Conservation (phyloP, 2,888 invertebrate species). For the Furcula furcula region DNA sequence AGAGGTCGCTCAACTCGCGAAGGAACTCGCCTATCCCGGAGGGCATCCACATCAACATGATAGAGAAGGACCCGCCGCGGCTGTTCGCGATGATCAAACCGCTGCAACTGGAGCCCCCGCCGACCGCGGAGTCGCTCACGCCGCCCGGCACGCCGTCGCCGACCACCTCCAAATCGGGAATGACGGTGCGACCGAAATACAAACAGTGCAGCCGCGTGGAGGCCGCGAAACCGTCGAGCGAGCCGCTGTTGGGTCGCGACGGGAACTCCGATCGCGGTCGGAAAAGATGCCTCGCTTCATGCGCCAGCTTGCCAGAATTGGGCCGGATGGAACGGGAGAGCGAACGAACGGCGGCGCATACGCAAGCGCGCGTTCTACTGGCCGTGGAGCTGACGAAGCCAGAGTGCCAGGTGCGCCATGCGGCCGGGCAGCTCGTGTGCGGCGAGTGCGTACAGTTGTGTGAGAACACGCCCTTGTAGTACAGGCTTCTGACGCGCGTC, state of each 20-base stretch:
- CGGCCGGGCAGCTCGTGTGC: conserved; percentile 45
- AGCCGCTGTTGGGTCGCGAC: conserved; percentile 64
- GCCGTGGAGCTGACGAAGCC: conserved; percentile 62
- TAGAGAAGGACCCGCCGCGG: conserved; percentile 72
- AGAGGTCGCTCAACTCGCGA: conserved; percentile 81
- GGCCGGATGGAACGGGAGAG: conserved; percentile 27
- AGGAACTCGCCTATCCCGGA: conserved; percentile 75
- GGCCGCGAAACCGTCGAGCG: conserved; percentile 60
- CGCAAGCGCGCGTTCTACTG: conserved; percentile 60
- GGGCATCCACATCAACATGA: conserved; percentile 86
- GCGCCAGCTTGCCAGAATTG: conserved; percentile 74
- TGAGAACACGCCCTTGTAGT: conserved; percentile 66
- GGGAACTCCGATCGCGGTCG: conserved; percentile 29
- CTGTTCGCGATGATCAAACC: conserved; percentile 63
- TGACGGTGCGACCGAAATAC: conserved; percentile 11
- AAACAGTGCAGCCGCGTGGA: conserved; percentile 24
- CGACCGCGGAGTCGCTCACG: conserved; percentile 27
- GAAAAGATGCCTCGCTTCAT: conserved; percentile 40
- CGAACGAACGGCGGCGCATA: conserved; percentile 27
- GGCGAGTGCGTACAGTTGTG: conserved; percentile 49
- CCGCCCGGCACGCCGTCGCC: conserved; percentile 32
- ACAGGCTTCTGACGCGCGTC: conserved; percentile 74
- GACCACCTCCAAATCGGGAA: conserved; percentile 36
- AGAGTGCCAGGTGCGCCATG: conserved; percentile 40
- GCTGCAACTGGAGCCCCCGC: conserved; percentile 45